Evolutionary conservation across 1,140 invertebrate genomes (phyloP), one percentile per base, ranked within the genome.

Genomic region (Octopus bimaculoides): DNA sequence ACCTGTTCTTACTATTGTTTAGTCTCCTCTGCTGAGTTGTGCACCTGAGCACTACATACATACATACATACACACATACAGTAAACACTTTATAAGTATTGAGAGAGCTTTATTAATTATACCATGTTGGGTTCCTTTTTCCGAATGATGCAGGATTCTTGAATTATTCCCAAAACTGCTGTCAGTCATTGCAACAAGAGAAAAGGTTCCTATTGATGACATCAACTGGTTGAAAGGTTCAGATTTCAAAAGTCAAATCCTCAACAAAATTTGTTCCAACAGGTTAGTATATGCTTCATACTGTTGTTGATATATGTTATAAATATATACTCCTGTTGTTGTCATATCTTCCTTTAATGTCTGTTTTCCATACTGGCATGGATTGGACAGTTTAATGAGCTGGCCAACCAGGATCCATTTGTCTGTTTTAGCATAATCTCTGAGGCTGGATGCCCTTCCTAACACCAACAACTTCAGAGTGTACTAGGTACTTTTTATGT

Each of bases 91-190:
- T 12, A 71, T 14, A 17, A 5, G 66, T 14, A 17, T 17, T 71
- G 7, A 71, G 14, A 71, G 26, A 12, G 14, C 0, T 5, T 12
- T 12, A 61, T 17, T 61, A 61, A 77, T 77, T 53, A 9, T 9
- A 52, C 77, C 10, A 54, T 78, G 14, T 52, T 73, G 52, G 20
- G 54, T 77, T 12, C 78, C 83, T 83, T 52, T 52, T 41, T 41
- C 26, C 3, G 26, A 41, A 41, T 41, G 26, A 41, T 41, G 26
- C 82, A 88, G 88, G 79, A 84, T 82, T 76, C 77, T 87, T 5
- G 88, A 88, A 52, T 79, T 89, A 41, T 84, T 89, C 26, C 88
- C 89, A 9, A 88, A 88, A 82, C 83, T 89, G 14, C 66, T 89
- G 79, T 87, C 87, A 7, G 83, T 84, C n/a, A 54, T 89, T 17